Base-by-base conservation (phyloP, 1,140 invertebrate species). In the Euwallacea fornicatus region DNA sequence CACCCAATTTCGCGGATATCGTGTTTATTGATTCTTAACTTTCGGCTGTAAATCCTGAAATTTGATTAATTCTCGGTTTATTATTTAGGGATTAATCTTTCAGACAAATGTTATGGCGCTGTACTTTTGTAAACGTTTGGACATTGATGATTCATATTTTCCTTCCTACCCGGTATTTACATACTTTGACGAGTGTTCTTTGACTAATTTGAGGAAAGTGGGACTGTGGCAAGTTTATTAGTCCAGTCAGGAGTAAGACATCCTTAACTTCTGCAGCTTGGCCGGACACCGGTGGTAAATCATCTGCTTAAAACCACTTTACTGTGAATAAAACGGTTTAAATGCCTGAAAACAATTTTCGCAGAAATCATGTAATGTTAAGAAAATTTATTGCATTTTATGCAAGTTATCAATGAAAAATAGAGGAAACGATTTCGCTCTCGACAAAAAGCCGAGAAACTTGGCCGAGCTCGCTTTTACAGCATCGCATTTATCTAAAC, bases 401-500 rank as follows among this genome's bases (percentile, higher is more conserved):
- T 16, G 58, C 58, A 41, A 60, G 33, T 60, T 60, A 60, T 60
- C 21, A 42, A 60, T 41, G 58, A 60, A 42, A 60, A 60, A 33
- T 42, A 60, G 21, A 60, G 58, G 58, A 60, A 60, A 60, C 58
- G 58, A 42, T 60, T 60, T 60, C 42, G 58, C 41, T 33, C 21
- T 60, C 58, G 58, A 42, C 55, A 58, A 58, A 58, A 58, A 58
- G 55, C 33, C 50, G 50, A 58, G 55, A n/a, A 13, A 61, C 56
- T n/a, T 69, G 21, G 13, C 33, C 10, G 42, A 42, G 56, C 21
- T 42, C 21, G 66, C 44, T 46, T 61, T 59, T 59, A 56, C 46
- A 69, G 56, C 42, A 15, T 60, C 58, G 56, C 66, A 69, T 69
- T 69, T 69, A 69, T 69, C 66, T 61, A 58, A 69, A 61, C 56